A percentile compares a stretch with the other conserved stretches of the same genome.
Conservation (phyloP, 2,888 invertebrate species). For the Eubasilissa splendida region DNA sequence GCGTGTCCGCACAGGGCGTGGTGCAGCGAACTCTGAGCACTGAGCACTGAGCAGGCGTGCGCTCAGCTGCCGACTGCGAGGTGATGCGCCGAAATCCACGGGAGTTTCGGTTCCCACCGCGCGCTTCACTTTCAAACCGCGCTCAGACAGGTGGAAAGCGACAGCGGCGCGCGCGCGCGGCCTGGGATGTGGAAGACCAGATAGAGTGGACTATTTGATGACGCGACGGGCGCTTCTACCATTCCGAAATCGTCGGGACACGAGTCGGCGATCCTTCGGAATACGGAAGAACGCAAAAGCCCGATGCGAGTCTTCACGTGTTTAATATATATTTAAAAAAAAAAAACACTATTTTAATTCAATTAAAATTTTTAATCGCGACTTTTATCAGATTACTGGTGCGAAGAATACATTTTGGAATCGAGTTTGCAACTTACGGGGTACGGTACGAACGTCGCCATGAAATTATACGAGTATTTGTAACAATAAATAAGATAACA, state of each 20-base stretch:
- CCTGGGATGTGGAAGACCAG: not conserved
- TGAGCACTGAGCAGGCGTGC: constrained; percentile 10
- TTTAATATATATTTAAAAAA: no score
- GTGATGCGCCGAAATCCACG: constrained; percentile 13
- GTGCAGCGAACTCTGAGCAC: not conserved
- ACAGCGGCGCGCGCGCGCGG: constrained; percentile 45
- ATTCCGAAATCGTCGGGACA: constrained; percentile 16
- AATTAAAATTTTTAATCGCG: no score
- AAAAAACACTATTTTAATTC: not conserved
- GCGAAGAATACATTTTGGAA: not conserved
- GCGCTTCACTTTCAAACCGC: constrained; percentile 50
- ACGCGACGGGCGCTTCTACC: not conserved
- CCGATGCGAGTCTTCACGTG: no score
- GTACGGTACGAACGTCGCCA: not conserved
- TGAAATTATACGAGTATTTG: no score
- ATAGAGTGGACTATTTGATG: constrained; percentile 9
- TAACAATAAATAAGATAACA: no score
- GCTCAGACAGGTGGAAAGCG: constrained; percentile 48
- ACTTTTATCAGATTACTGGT: no score
- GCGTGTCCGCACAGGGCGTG: not conserved
- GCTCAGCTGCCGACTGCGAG: constrained; percentile 15
- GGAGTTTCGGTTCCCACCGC: constrained; percentile 27
- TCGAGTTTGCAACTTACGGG: no score
- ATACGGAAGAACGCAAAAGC: constrained; percentile 11
- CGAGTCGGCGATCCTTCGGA: constrained; percentile 1